A percentile compares a stretch with the other conserved stretches of the same genome.
Evolutionary conservation across 2,888 invertebrate species (phyloP).

Genomic region (Phrixothrix hirtus): DNA sequence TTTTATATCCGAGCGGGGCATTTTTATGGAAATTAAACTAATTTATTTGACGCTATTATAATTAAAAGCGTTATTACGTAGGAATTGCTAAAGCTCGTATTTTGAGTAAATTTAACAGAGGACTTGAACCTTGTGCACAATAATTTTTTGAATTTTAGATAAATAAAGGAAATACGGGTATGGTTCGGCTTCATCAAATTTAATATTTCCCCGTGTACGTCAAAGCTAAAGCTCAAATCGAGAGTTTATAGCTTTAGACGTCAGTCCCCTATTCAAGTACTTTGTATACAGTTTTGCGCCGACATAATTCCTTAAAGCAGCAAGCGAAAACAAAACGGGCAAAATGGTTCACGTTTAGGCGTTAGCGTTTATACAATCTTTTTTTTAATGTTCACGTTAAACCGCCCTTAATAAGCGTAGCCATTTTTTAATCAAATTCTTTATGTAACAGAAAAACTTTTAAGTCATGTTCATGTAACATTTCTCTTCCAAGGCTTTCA

Average conservation of each 20-base stretch:
- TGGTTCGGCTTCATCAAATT: constrained; percentile 20
- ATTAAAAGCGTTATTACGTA: constrained; percentile 38
- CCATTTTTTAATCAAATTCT: no score
- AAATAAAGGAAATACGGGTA: background rate
- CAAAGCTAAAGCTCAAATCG: constrained; percentile 22
- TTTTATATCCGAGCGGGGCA: constrained; percentile 37
- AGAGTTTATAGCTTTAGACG: constrained; percentile 30
- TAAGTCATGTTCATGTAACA: no score
- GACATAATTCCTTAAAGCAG: constrained; percentile 29
- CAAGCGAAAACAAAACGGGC: constrained; percentile 24
- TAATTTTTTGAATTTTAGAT: background rate
- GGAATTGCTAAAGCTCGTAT: constrained; percentile 21
- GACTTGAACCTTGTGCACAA: constrained; percentile 2
- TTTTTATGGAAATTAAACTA: constrained; percentile 48
- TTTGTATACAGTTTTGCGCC: constrained; percentile 26
- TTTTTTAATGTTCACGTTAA: constrained; percentile 12
- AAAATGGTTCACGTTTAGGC: constrained; percentile 22
- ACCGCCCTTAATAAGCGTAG: background rate
- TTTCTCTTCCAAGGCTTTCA: no score
- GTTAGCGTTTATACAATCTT: constrained; percentile 24
- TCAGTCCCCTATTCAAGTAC: constrained; percentile 27
- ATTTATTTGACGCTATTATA: constrained; percentile 46
- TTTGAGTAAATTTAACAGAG: constrained; percentile 11
- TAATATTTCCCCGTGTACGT: constrained; percentile 25
- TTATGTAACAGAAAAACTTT: no score